A percentile compares a stretch with the other conserved stretches of the same genome.
phyloP scores from a whole-genome alignment of 2,888 invertebrate genomes.

The Megastigmus dorsalis region DNA sequence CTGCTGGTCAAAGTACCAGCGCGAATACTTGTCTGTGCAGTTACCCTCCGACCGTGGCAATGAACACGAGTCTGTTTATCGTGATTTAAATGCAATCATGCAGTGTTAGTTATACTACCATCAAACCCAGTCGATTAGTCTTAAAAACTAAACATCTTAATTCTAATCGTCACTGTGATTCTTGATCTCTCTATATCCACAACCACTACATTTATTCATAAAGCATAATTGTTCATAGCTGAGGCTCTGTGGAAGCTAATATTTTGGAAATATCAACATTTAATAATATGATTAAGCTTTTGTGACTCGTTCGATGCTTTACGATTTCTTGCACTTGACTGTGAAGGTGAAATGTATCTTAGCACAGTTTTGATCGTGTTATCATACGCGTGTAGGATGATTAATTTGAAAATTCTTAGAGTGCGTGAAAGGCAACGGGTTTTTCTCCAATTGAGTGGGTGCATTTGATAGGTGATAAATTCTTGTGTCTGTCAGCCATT shows the following conservation, averaged over 20 bases:
- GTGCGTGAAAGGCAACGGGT: constrained; percentile 32
- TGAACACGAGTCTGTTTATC: constrained; percentile 83
- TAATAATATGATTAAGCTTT: neutral
- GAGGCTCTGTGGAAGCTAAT: too few relatives aligned
- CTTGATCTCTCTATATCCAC: neutral
- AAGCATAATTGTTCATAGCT: neutral
- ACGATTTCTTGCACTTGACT: too few relatives aligned
- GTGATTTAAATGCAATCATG: constrained; percentile 66
- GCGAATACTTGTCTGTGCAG: constrained; percentile 84
- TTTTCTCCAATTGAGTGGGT: too few relatives aligned
- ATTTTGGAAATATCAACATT: neutral
- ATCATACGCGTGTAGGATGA: neutral
- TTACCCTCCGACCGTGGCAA: constrained; percentile 85
- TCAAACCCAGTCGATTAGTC: constrained; percentile 9
- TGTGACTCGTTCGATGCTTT: neutral
- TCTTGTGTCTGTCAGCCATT: too few relatives aligned
- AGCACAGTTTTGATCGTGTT: too few relatives aligned
- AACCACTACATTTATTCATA: neutral
- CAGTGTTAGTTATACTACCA: constrained; percentile 63
- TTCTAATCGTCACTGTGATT: too few relatives aligned
- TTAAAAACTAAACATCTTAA: constrained; percentile 24
- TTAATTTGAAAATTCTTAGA: neutral
- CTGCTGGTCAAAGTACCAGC: constrained; percentile 90
- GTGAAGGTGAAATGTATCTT: too few relatives aligned
- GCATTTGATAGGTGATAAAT: too few relatives aligned